Conservation (phyloP, 1,140 invertebrate species). For the Aradophagus sp. region DNA sequence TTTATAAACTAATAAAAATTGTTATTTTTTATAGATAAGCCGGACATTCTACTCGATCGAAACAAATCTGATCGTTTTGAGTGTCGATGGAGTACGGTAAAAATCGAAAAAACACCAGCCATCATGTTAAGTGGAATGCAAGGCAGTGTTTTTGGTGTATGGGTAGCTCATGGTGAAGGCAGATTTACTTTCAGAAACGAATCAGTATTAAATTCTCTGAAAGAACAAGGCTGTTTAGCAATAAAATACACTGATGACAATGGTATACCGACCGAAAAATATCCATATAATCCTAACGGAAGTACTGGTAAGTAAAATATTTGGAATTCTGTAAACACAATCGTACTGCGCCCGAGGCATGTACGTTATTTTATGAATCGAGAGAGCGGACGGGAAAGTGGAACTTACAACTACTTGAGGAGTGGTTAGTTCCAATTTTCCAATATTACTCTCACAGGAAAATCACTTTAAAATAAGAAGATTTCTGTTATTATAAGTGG, state of each 20-base stretch:
- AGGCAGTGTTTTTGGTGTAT: conserved; percentile 89
- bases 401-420: too few relatives aligned
- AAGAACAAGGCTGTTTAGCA: conserved; percentile 80
- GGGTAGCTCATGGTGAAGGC: conserved; percentile 98
- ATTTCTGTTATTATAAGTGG: too few relatives aligned
- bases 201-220: conserved; percentile 76
- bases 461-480: too few relatives aligned
- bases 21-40: conserved; percentile 56
- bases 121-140: conserved; percentile 94
- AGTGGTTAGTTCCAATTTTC: too few relatives aligned
- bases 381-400: too few relatives aligned
- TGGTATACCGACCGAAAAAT: conserved; percentile 83
- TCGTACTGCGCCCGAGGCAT: too few relatives aligned
- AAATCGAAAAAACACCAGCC: conserved; percentile 81
- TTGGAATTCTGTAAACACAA: too few relatives aligned
- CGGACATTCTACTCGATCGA: conserved; percentile 85
- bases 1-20: conserved; percentile 1
- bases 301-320: conserved; percentile 77
- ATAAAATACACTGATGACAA: conserved; percentile 90
- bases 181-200: conserved; percentile 78
- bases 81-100: conserved; percentile 91
- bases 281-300: conserved; percentile 97
- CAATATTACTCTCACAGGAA: too few relatives aligned
- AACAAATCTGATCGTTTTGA: conserved; percentile 94
- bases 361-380: too few relatives aligned